phyloP scores from a whole-genome alignment of 2,888 invertebrate genomes.

The Mythimna loreyi region DNA sequence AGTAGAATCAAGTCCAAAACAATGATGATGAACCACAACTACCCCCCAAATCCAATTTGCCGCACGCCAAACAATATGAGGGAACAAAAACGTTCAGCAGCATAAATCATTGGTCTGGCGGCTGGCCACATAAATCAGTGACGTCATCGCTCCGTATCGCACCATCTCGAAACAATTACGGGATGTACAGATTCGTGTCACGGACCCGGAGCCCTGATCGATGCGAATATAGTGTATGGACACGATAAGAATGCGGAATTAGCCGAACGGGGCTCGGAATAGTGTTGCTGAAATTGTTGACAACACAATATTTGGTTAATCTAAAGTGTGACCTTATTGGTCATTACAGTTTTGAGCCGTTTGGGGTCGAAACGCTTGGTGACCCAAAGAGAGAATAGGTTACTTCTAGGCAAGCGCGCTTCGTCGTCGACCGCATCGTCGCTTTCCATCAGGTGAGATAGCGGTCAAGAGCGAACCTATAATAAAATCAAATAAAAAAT shows the following conservation, averaged over 20 bases:
- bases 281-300: not conserved
- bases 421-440: no score
- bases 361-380: no score
- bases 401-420: no score
- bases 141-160: conserved; percentile 59
- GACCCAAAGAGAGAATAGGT: no score
- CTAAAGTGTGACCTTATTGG: no score
- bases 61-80: conserved; percentile 55
- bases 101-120: conserved; percentile 58
- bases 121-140: conserved; percentile 61
- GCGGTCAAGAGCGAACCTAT: no score
- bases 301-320: not conserved
- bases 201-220: conserved; percentile 54
- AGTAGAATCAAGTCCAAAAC: conserved; percentile 6
- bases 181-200: conserved; percentile 58
- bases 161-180: conserved; percentile 64
- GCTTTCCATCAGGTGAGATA: no score
- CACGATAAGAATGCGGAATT: conserved; percentile 47
- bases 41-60: conserved; percentile 53
- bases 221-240: conserved; percentile 57
- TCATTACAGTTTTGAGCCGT: no score
- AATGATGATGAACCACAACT: conserved; percentile 29
- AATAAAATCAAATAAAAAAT: no score
- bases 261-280: not conserved
- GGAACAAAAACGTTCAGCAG: conserved; percentile 48